Conservation (phyloP, 2,888 invertebrate species). For the Plagiodera versicolora region DNA sequence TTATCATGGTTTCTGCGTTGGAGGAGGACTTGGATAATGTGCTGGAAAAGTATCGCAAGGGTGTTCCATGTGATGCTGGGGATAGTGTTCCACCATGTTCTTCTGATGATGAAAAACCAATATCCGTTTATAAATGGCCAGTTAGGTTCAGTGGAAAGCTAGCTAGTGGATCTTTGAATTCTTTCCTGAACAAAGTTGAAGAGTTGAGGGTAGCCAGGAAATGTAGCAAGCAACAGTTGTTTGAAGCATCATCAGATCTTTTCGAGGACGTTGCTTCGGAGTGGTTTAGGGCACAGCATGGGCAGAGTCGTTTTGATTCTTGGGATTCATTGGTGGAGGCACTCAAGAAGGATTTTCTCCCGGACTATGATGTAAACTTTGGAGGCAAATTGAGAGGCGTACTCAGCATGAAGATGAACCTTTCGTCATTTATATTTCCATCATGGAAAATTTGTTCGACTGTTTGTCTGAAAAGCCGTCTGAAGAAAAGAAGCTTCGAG, state of each 20-base stretch:
- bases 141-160: neutral
- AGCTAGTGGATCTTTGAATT: neutral
- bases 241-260: slow-evolving; percentile 1
- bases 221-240: neutral
- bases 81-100: neutral
- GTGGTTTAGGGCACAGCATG: slow-evolving; percentile 3
- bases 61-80: neutral
- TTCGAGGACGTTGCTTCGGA: slow-evolving; percentile 7
- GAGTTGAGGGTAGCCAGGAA: neutral
- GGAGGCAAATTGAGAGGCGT: slow-evolving; percentile 11
- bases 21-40: slow-evolving; percentile 8
- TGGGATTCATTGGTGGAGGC: neutral
- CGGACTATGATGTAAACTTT: slow-evolving; percentile 4
- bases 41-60: neutral
- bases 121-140: slow-evolving; percentile 1
- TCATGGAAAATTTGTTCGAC: slow-evolving; percentile 12
- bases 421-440: slow-evolving; percentile 9
- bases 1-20: neutral
- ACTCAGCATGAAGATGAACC: slow-evolving; percentile 13
- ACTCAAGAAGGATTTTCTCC: neutral
- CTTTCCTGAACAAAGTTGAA: neutral
- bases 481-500: neutral
- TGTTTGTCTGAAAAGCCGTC: slow-evolving; percentile 4
- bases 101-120: neutral
- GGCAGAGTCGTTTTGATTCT: slow-evolving; percentile 9